Percentiles rank a stretch among this genome's conserved stretches.
Evolutionary conservation across 2,888 invertebrate genomes (phyloP).

Genomic region (Drosophila ezoana): DNA sequence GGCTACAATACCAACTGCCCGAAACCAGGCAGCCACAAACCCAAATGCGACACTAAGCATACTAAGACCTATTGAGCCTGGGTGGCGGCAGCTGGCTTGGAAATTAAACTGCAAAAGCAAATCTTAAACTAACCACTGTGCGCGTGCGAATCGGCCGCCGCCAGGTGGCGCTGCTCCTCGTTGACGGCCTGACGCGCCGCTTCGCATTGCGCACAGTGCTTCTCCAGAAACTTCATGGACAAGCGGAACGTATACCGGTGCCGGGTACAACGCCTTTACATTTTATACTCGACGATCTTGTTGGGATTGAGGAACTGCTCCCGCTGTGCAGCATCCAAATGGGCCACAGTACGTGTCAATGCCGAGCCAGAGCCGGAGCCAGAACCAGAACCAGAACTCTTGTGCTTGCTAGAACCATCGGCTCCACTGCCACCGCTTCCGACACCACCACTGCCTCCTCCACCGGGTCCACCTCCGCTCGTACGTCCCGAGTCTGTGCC

Average conservation of each 20-base stretch:
- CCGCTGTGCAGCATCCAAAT: conserved; percentile 84
- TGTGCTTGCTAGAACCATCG: conserved; percentile 56
- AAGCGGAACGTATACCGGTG: conserved; percentile 84
- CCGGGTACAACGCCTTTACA: conserved; percentile 85
- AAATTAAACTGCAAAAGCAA: conserved; percentile 47
- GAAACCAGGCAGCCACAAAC: conserved; percentile 6
- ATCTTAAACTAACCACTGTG: conserved; percentile 74
- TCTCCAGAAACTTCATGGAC: conserved; percentile 84
- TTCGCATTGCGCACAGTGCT: conserved; percentile 82
- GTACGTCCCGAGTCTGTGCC: conserved; percentile 70
- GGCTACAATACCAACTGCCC: conserved; percentile 34
- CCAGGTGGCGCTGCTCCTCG: conserved; percentile 69
- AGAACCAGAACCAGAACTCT: conserved; percentile 65
- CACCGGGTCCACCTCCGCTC: conserved; percentile 46
- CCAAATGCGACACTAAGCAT: no score
- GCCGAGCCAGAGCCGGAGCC: conserved; percentile 68
- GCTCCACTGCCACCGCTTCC: conserved; percentile 25
- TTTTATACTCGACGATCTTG: conserved; percentile 85
- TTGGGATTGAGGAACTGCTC: conserved; percentile 85
- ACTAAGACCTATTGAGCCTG: not conserved
- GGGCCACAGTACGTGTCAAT: conserved; percentile 84
- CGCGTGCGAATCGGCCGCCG: conserved; percentile 47
- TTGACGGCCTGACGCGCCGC: conserved; percentile 63
- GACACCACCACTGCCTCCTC: conserved; percentile 17
- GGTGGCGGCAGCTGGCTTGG: conserved; percentile 18